Evolutionary conservation across 2,797 vertebrate species (phyloP).

Genomic region (Hyperoplus immaculatus): DNA sequence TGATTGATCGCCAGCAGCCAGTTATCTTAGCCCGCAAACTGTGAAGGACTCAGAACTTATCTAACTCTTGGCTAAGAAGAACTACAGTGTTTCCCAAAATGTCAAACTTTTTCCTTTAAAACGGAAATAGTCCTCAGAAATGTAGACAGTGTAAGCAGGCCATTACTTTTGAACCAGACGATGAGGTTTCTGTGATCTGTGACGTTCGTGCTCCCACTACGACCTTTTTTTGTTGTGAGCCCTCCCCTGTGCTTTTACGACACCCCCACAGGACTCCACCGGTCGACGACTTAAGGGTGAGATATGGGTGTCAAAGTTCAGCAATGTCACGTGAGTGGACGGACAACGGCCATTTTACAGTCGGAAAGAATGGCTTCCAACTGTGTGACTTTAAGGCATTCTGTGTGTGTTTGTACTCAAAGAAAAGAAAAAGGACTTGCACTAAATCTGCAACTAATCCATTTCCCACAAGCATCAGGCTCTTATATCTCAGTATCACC

Average conservation of each 20-base stretch:
- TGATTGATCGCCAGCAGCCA: too few species aligned
- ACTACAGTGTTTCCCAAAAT: not conserved
- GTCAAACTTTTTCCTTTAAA: not conserved
- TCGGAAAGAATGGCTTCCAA: constrained; percentile 56
- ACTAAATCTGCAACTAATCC: constrained; percentile 76
- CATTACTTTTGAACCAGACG: constrained; percentile 16
- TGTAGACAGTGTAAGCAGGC: constrained; percentile 3
- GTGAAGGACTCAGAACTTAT: not conserved
- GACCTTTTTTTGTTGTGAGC: constrained; percentile 32
- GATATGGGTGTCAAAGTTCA: constrained; percentile 52
- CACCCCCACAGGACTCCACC: constrained; percentile 41
- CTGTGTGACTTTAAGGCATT: constrained; percentile 43
- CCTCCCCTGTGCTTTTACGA: constrained; percentile 48
- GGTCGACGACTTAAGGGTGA: constrained; percentile 50
- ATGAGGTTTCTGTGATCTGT: constrained; percentile 25
- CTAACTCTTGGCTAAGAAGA: not conserved
- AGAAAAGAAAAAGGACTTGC: constrained; percentile 26
- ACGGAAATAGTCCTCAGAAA: not conserved
- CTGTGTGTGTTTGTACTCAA: constrained; percentile 23
- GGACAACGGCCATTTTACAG: constrained; percentile 59
- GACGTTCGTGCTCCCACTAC: constrained; percentile 45
- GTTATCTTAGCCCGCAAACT: not conserved
- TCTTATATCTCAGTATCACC: constrained; percentile 52
- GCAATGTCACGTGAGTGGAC: constrained; percentile 48
- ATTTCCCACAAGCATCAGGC: constrained; percentile 68